phyloP scores from a whole-genome alignment of 2,797 vertebrate genomes.

The Cyprinodon diabolis region DNA sequence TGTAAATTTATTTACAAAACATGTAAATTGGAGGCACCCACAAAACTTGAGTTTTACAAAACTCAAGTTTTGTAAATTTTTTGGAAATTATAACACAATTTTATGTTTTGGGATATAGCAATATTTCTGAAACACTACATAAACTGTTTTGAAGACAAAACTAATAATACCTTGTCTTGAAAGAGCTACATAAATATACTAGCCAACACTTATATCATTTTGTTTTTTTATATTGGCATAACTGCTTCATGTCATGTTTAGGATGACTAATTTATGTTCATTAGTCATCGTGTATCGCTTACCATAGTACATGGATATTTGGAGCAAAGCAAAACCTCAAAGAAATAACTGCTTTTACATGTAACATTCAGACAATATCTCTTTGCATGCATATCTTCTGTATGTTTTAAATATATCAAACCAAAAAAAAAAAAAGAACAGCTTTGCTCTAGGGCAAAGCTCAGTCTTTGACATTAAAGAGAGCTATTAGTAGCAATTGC shows the following conservation, averaged over 20 bases:
- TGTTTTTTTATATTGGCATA: constrained; percentile 20
- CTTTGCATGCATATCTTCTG: constrained; percentile 31
- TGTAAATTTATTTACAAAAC: too few relatives aligned
- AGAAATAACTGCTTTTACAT: constrained; percentile 14
- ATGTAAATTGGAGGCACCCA: too few relatives aligned
- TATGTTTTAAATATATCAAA: constrained; percentile 47
- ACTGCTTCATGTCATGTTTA: constrained; percentile 14
- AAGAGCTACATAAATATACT: constrained; percentile 1
- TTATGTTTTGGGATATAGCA: neutral
- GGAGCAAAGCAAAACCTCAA: constrained; percentile 3
- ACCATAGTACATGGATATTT: constrained; percentile 13
- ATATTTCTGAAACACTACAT: neutral
- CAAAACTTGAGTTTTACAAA: too few relatives aligned
- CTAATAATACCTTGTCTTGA: constrained; percentile 3
- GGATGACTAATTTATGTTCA: constrained; percentile 30
- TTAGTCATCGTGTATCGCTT: constrained; percentile 36
- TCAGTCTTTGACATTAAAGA: constrained; percentile 63
- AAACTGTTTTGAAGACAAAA: neutral
- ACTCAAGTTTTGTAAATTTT: too few relatives aligned
- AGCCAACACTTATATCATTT: constrained; percentile 2
- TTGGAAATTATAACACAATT: neutral
- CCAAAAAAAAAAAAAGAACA: constrained; percentile 10
- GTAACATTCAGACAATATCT: constrained; percentile 26
- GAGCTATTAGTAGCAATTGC: constrained; percentile 63
- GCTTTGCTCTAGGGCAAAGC: constrained; percentile 37